Conservation (phyloP, 2,888 invertebrate species). For the Caradrina kadenii region DNA sequence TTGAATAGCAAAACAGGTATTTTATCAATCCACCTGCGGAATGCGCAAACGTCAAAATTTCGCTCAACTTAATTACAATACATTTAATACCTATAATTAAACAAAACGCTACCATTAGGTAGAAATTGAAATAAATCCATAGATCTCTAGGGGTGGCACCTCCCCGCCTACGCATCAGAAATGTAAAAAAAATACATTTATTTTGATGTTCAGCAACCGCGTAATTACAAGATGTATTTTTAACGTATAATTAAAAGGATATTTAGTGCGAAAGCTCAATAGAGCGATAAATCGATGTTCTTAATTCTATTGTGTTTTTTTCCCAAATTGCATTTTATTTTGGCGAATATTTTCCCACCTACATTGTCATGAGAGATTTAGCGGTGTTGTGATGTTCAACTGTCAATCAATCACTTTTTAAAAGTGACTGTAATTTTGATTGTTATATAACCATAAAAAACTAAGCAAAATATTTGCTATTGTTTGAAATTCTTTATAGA, state of each 20-base stretch:
- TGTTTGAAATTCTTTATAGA: no score
- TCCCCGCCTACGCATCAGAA: conserved; percentile 73
- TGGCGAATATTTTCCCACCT: conserved; percentile 36
- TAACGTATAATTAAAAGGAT: conserved; percentile 84
- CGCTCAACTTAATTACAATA: conserved; percentile 74
- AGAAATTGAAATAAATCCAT: conserved; percentile 84
- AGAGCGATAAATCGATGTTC: conserved; percentile 81
- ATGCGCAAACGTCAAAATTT: conserved; percentile 60
- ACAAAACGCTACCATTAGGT: conserved; percentile 71
- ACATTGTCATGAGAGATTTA: conserved; percentile 27
- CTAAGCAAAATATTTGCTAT: no score
- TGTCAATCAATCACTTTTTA: conserved; percentile 58
- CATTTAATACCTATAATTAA: conserved; percentile 80
- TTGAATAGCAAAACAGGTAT: conserved; percentile 21
- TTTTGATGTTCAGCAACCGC: conserved; percentile 86
- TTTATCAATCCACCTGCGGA: conserved; percentile 41
- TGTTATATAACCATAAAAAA: background rate
- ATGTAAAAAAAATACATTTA: conserved; percentile 74
- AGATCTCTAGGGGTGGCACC: conserved; percentile 70
- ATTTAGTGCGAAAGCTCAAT: conserved; percentile 81
- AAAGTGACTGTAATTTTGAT: conserved; percentile 4
- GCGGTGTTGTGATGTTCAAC: conserved; percentile 46
- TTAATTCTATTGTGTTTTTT: conserved; percentile 68
- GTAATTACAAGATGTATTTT: conserved; percentile 78
- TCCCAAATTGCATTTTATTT: conserved; percentile 51